Conservation (phyloP, 1,140 invertebrate species). For the Procambarus clarkii region DNA sequence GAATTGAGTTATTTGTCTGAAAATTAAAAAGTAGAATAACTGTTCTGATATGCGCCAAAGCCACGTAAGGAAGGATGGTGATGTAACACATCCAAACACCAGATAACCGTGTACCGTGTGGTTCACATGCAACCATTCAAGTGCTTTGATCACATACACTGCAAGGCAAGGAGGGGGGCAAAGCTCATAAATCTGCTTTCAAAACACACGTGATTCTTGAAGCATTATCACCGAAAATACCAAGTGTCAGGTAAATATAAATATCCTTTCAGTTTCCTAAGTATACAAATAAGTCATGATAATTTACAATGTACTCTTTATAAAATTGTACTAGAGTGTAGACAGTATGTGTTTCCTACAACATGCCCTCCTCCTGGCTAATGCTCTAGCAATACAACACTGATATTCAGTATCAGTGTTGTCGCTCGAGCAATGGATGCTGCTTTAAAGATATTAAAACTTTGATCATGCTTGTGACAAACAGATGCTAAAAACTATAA, state of each 20-base stretch:
- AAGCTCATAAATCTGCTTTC: conserved; percentile 8
- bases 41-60: not conserved
- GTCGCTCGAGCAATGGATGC: conserved; percentile 27
- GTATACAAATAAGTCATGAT: not conserved
- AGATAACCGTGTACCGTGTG: not conserved
- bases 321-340: not conserved
- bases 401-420: conserved; percentile 23
- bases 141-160: not conserved
- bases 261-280: not conserved
- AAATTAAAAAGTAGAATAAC: conserved; percentile 22
- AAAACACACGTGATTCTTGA: not conserved
- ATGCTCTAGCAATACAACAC: conserved; percentile 33
- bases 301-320: not conserved
- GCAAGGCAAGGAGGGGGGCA: conserved; percentile 46
- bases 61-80: not conserved
- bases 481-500: conserved; percentile 39
- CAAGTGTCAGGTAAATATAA: no score
- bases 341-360: not conserved
- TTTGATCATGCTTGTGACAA: conserved; percentile 56
- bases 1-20: conserved; percentile 56
- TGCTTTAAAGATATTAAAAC: conserved; percentile 22
- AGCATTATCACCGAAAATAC: not conserved
- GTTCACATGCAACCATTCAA: conserved; percentile 47
- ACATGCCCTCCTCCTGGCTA: conserved; percentile 45
- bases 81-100: not conserved